Evolutionary conservation across 2,113 vertebrate species (phyloP).

Genomic region (Urocolius indicus): DNA sequence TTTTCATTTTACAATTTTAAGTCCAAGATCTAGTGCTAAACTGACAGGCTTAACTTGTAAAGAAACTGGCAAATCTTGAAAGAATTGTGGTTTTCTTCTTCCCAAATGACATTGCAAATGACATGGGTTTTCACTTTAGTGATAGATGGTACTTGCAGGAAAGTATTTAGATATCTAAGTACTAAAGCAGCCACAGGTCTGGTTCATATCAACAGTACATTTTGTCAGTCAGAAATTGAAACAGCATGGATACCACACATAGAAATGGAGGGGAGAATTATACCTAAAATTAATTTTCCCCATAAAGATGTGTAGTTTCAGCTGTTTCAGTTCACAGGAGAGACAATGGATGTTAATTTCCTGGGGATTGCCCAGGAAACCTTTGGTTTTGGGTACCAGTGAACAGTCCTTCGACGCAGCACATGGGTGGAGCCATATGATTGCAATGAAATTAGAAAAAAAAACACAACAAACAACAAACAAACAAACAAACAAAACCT

Average conservation of each 20-base stretch:
- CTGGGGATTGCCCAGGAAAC: background rate
- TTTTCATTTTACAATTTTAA: background rate
- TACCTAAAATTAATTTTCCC: background rate
- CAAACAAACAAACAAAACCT: background rate
- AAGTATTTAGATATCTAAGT: slow-evolving; percentile 22
- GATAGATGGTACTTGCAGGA: slow-evolving; percentile 6
- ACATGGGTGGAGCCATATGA: background rate
- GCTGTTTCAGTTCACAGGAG: background rate
- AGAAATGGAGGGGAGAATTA: background rate
- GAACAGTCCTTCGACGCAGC: background rate
- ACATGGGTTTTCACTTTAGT: background rate
- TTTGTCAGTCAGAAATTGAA: slow-evolving; percentile 61
- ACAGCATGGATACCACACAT: slow-evolving; percentile 44
- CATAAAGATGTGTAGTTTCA: background rate
- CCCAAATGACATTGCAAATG: background rate
- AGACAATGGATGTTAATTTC: background rate
- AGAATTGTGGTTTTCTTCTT: background rate
- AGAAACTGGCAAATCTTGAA: slow-evolving; percentile 37
- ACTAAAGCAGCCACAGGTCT: slow-evolving; percentile 53
- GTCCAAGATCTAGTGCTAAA: background rate
- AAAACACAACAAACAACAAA: background rate
- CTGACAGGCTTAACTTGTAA: slow-evolving; percentile 11
- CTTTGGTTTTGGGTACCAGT: background rate
- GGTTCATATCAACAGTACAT: slow-evolving; percentile 62
- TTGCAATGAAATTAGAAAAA: background rate